phyloP scores from a whole-genome alignment of 2,888 invertebrate genomes.

The Acanthacorydalis orientalis region DNA sequence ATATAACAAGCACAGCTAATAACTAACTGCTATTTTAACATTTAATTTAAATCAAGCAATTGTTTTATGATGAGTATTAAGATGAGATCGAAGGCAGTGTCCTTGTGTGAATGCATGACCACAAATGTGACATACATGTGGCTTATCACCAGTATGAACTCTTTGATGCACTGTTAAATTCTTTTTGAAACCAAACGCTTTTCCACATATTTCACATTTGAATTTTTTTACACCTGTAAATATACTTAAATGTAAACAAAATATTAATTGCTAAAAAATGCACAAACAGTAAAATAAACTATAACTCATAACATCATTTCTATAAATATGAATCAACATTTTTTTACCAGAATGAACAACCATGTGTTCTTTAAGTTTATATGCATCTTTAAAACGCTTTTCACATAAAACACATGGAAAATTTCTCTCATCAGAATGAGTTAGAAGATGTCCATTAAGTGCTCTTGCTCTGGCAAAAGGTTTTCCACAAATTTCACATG shows the following conservation, averaged over 20 bases:
- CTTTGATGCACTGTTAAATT: conserved; percentile 33
- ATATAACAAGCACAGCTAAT: conserved; percentile 3
- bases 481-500: conserved; percentile 24
- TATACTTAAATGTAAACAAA: not conserved
- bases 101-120: conserved; percentile 35
- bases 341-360: conserved; percentile 12
- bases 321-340: no score
- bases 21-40: conserved; percentile 1
- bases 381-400: conserved; percentile 13
- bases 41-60: not conserved
- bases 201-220: conserved; percentile 31
- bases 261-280: no score
- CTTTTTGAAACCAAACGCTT: conserved; percentile 32
- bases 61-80: conserved; percentile 23
- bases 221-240: conserved; percentile 10
- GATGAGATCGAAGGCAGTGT: conserved; percentile 33
- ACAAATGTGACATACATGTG: conserved; percentile 32
- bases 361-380: conserved; percentile 15
- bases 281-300: no score
- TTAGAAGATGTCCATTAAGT: conserved; percentile 12
- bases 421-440: conserved; percentile 11
- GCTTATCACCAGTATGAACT: conserved; percentile 35
- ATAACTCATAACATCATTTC: no score
- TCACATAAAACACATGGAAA: conserved; percentile 13
- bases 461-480: conserved; percentile 12